Percentiles rank a stretch among this genome's conserved stretches.
phyloP scores from a whole-genome alignment of 2,888 invertebrate genomes.

The Boloria selene region DNA sequence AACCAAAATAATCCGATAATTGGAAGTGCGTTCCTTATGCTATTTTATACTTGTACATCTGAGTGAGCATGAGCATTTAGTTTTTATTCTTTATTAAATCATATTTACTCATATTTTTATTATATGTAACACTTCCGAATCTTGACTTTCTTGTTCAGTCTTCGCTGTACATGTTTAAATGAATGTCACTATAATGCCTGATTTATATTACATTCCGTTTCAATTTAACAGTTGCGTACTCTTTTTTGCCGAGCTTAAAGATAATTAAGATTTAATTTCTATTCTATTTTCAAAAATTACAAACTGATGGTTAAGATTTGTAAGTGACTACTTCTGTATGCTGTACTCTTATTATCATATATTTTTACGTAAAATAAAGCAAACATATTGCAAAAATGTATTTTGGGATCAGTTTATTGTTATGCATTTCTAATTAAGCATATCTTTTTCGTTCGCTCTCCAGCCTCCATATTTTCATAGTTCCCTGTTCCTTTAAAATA shows the following conservation, averaged over 20 bases:
- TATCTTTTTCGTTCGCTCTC: constrained; percentile 11
- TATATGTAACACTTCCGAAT: constrained; percentile 10
- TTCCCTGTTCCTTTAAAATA: constrained; percentile 1
- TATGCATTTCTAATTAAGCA: constrained; percentile 7
- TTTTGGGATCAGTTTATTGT: constrained; percentile 68
- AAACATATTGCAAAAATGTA: constrained; percentile 26
- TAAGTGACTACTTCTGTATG: constrained; percentile 14
- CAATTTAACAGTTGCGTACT: too few species aligned
- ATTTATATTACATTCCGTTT: neutral
- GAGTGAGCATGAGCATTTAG: neutral
- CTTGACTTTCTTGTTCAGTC: neutral
- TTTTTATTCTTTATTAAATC: neutral
- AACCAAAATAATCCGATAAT: too few species aligned
- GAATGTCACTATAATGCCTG: neutral
- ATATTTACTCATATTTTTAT: neutral
- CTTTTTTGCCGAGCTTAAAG: too few species aligned
- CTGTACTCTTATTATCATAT: neutral
- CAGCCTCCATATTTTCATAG: neutral
- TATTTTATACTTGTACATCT: neutral
- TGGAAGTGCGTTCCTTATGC: neutral
- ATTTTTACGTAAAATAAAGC: constrained; percentile 6
- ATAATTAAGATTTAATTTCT: neutral
- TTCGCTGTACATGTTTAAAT: neutral
- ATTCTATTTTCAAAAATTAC: neutral
- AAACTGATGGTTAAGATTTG: constrained; percentile 13